phyloP scores from a whole-genome alignment of 2,888 invertebrate species.

The Apantesis nais region DNA sequence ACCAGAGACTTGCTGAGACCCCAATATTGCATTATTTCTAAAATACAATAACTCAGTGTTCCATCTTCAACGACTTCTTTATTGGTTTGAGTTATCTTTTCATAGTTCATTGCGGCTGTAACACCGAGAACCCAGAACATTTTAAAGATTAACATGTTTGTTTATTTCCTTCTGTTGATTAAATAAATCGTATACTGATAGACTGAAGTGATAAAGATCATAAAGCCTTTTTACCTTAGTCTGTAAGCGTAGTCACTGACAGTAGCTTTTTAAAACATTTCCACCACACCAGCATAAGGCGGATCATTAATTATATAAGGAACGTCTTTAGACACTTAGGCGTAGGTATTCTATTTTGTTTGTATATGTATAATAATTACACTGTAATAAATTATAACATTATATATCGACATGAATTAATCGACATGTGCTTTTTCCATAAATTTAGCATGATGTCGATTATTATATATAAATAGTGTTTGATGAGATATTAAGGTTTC shows the following conservation, averaged over 20 bases:
- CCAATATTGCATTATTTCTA: conserved; percentile 35
- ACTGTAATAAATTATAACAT: too few species aligned
- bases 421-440: too few species aligned
- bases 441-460: too few species aligned
- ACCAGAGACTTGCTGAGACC: conserved; percentile 9
- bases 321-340: not conserved
- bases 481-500: too few species aligned
- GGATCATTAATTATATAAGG: not conserved
- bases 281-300: not conserved
- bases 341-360: too few species aligned
- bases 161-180: not conserved
- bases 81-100: not conserved
- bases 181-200: not conserved
- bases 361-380: too few species aligned
- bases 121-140: not conserved
- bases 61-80: not conserved
- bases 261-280: not conserved
- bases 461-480: too few species aligned
- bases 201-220: not conserved
- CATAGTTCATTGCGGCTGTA: not conserved
- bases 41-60: conserved; percentile 37
- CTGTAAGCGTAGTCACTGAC: not conserved
- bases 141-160: not conserved
- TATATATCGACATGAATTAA: too few species aligned
- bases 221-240: not conserved